phyloP scores from a whole-genome alignment of 2,113 vertebrate genomes.

The Thinocorus orbignyianus region DNA sequence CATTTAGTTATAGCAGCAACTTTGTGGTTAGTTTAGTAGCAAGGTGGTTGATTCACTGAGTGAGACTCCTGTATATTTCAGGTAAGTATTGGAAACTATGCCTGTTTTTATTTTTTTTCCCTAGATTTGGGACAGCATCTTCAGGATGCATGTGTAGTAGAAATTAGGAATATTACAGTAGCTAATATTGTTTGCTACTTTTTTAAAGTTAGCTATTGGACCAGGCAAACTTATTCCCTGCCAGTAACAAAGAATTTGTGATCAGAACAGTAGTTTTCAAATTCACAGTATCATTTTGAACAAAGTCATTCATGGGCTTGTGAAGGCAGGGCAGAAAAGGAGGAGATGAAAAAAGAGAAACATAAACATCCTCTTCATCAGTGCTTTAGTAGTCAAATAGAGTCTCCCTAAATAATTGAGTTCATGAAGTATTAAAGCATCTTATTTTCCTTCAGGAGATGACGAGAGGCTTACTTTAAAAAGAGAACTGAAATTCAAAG shows the following conservation, averaged over 20 bases:
- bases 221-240: neutral
- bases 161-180: neutral
- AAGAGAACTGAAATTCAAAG: neutral
- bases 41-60: neutral
- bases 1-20: neutral
- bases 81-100: neutral
- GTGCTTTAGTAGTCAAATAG: neutral
- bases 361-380: neutral
- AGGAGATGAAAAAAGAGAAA: neutral
- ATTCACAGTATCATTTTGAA: neutral
- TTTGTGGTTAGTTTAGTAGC: neutral
- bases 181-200: neutral
- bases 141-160: neutral
- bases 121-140: neutral
- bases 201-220: neutral
- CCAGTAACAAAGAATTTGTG: neutral
- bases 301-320: neutral
- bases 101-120: fast-evolving
- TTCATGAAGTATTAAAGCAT: conserved; percentile 40
- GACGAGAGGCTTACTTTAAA: neutral
- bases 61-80: neutral
- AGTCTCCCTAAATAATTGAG: neutral
- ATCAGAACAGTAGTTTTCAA: neutral
- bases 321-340: neutral
- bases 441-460: neutral